Conservation (phyloP, 2,888 invertebrate species). For the Willowsia nigromaculata region DNA sequence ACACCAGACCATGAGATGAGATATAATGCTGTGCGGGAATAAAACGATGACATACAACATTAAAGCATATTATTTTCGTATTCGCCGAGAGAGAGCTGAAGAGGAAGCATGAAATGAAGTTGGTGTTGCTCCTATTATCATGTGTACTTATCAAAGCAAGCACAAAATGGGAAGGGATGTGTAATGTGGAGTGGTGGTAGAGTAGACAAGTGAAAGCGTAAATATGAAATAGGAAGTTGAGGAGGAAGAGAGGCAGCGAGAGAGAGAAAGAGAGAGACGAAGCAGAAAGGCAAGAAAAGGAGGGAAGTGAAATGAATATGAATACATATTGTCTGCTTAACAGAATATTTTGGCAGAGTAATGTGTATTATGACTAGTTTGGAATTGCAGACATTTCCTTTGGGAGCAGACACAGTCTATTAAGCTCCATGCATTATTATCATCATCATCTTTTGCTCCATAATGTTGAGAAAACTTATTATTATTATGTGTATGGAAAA, state of each 20-base stretch:
- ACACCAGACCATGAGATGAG: background rate
- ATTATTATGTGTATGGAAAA: background rate
- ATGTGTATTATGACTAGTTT: conserved; percentile 24
- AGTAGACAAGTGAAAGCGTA: conserved; percentile 51
- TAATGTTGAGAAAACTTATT: conserved; percentile 9
- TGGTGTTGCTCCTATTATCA: conserved; percentile 10
- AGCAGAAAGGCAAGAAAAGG: conserved; percentile 43
- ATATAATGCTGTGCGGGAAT: conserved; percentile 14
- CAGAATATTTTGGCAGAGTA: conserved; percentile 56
- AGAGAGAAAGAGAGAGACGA: background rate
- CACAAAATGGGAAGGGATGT: conserved; percentile 15
- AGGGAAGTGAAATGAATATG: conserved; percentile 65
- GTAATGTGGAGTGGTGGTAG: conserved; percentile 22
- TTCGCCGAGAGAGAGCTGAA: background rate
- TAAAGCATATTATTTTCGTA: conserved; percentile 19
- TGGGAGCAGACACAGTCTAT: conserved; percentile 51
- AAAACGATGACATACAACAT: conserved; percentile 24
- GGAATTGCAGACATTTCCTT: conserved; percentile 56
- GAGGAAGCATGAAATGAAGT: conserved; percentile 50
- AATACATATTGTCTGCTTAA: conserved; percentile 74
- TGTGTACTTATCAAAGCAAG: conserved; percentile 1
- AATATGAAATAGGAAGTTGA: conserved; percentile 18
- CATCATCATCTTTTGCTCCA: background rate
- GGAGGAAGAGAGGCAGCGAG: background rate
- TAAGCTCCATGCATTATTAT: conserved; percentile 41